phyloP scores from a whole-genome alignment of 2,888 invertebrate genomes.

The Mycalesis mineus region DNA sequence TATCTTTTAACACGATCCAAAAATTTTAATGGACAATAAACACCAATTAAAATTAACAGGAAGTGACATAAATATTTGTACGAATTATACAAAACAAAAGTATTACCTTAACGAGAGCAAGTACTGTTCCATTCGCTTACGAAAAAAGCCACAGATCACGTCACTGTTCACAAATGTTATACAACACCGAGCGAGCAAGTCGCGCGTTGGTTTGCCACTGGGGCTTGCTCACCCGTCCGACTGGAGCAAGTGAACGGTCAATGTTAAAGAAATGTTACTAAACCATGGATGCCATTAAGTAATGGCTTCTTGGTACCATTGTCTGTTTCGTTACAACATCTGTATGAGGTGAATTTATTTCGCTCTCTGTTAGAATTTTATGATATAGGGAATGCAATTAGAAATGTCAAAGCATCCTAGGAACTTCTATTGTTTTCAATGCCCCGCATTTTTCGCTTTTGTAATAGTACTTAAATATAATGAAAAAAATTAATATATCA shows the following conservation, averaged over 20 bases:
- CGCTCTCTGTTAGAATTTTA: not conserved
- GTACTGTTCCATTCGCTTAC: conserved; percentile 16
- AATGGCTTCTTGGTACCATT: conserved; percentile 12
- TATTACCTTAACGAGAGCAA: conserved; percentile 19
- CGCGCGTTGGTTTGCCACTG: conserved; percentile 31
- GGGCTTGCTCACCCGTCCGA: conserved; percentile 1
- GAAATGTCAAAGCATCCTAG: not conserved
- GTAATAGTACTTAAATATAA: no score
- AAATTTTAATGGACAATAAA: not conserved
- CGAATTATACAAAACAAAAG: not conserved
- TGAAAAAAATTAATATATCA: no score
- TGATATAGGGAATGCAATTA: not conserved
- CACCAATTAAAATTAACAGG: not conserved
- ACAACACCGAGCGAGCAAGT: conserved; percentile 35
- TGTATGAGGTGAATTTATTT: not conserved
- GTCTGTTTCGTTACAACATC: conserved; percentile 7
- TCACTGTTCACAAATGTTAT: conserved; percentile 27
- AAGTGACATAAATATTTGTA: not conserved
- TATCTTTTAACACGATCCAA: not conserved
- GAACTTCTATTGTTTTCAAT: not conserved
- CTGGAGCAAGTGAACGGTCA: conserved; percentile 22
- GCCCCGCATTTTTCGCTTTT: no score
- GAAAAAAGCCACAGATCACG: conserved; percentile 22
- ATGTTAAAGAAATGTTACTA: conserved; percentile 21
- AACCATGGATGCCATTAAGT: conserved; percentile 15